Evolutionary conservation across 53 echinoderm and acorn worm genomes (phyloP).

Genomic region (Holothuria scabra): DNA sequence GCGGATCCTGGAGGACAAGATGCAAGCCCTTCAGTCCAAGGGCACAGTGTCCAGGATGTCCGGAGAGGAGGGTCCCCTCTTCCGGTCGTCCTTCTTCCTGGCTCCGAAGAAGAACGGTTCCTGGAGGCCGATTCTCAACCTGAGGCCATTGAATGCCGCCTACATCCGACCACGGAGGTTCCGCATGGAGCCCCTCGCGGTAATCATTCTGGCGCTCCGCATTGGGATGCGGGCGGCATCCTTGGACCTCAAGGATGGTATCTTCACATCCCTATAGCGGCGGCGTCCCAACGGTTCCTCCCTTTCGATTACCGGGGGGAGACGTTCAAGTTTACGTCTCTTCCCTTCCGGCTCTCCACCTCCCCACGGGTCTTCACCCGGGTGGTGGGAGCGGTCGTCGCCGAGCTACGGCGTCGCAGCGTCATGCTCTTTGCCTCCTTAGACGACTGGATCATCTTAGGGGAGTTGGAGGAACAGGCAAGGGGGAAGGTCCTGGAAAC

Average conservation of each 20-base stretch:
- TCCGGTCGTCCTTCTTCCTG: too few relatives aligned
- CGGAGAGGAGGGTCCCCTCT: too few relatives aligned
- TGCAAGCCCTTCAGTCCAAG: too few relatives aligned
- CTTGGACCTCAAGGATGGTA: conserved; percentile 44
- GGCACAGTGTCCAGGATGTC: too few relatives aligned
- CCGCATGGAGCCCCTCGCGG: conserved; percentile 38
- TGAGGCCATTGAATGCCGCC: too few relatives aligned
- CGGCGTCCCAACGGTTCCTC: background rate
- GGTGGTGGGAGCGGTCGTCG: conserved; percentile 37
- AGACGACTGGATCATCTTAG: conserved; percentile 64
- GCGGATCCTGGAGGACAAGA: too few relatives aligned
- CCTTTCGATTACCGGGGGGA: conserved; percentile 14
- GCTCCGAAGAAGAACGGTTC: too few relatives aligned
- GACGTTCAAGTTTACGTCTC: conserved; percentile 41
- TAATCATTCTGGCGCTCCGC: conserved; percentile 5
- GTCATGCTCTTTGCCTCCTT: conserved; percentile 47
- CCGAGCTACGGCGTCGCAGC: conserved; percentile 25
- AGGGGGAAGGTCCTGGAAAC: background rate
- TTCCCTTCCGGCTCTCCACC: conserved; percentile 61
- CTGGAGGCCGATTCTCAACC: too few relatives aligned
- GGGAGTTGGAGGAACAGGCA: background rate
- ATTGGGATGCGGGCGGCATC: conserved; percentile 26
- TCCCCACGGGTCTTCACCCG: conserved; percentile 65
- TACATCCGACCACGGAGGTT: background rate
- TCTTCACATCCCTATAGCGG: conserved; percentile 33